phyloP scores from a whole-genome alignment of 2,888 invertebrate species.

The Pristionchus mayeri region DNA sequence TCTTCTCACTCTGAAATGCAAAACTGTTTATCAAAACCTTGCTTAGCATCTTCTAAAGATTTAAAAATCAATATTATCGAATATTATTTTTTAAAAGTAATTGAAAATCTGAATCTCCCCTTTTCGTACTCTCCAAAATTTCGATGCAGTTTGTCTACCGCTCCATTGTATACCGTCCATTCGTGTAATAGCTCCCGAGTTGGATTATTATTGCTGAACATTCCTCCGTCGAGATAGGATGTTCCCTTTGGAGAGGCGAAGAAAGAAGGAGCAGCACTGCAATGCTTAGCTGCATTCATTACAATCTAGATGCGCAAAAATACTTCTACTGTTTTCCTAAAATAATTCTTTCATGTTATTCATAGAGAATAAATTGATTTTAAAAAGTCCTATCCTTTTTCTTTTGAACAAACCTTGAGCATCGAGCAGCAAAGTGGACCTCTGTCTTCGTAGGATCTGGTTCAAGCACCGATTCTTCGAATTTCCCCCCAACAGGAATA shows the following conservation, averaged over 20 bases:
- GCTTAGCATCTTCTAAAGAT: not conserved
- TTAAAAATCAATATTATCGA: not conserved
- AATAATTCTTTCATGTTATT: not conserved
- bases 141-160: no score
- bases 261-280: not conserved
- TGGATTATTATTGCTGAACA: not conserved
- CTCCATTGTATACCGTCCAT: not conserved
- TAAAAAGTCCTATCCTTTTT: not conserved
- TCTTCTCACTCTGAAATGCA: no score
- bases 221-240: not conserved
- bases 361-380: not conserved
- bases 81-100: not conserved
- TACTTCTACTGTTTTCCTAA: no score
- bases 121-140: no score
- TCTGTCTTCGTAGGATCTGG: no score
- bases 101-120: no score
- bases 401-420: not conserved
- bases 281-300: no score
- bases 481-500: no score
- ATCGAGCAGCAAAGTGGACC: not conserved
- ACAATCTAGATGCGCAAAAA: no score
- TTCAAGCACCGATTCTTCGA: no score
- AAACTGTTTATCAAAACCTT: no score
- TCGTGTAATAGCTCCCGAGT: not conserved
- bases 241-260: not conserved